Evolutionary conservation across 2,113 vertebrate genomes (phyloP).

Genomic region (Coturnix japonica): DNA sequence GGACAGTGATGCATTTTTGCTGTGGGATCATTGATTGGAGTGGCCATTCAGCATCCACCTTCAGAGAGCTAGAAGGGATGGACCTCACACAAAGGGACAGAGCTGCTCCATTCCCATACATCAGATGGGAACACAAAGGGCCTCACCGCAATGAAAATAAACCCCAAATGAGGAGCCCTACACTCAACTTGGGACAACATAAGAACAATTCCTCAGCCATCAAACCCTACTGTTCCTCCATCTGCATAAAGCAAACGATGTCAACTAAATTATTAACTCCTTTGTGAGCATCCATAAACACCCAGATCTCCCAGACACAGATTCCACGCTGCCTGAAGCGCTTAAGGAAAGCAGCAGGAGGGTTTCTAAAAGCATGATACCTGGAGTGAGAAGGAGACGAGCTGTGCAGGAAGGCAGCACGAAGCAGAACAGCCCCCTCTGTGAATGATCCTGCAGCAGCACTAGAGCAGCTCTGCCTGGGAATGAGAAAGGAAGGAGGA

Average conservation of each 20-base stretch:
- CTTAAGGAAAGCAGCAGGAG: background rate
- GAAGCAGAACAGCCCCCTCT: background rate
- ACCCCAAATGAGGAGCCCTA: background rate
- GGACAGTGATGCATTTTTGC: rapidly evolving
- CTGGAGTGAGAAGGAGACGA: constrained; percentile 4
- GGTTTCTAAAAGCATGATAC: background rate
- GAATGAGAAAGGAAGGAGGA: background rate
- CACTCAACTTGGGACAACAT: background rate
- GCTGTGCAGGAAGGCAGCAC: background rate
- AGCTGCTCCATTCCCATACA: background rate
- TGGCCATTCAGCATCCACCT: background rate
- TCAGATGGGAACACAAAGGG: background rate
- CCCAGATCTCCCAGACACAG: background rate
- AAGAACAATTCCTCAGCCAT: background rate
- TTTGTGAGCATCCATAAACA: background rate
- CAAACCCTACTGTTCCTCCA: background rate
- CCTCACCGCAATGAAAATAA: background rate
- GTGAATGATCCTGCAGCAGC: background rate
- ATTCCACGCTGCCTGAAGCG: background rate
- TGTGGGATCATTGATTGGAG: background rate
- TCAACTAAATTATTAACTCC: constrained; percentile 7
- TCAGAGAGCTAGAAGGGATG: background rate
- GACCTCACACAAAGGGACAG: background rate
- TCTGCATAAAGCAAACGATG: background rate
- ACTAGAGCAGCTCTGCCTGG: background rate